Evolutionary conservation across 2,113 vertebrate species (phyloP), one percentile per base, ranked within the genome.

Genomic region (Otolemur garnettii): DNA sequence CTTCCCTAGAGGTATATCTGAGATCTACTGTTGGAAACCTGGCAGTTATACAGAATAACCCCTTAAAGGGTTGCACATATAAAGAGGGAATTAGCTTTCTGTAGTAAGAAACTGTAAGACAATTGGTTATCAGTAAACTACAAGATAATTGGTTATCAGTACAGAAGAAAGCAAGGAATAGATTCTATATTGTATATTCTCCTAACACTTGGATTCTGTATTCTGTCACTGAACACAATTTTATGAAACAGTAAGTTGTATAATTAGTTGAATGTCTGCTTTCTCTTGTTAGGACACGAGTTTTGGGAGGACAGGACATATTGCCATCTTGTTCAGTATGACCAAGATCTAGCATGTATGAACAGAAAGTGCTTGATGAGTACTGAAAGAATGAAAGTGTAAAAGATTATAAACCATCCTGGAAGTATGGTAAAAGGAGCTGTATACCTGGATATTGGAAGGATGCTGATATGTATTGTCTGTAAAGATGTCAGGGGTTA

Each of bases 1-100:
- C 38, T 89, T 96, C 79, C 42, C 59, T 60, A 24, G 95, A 93
- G 90, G 87, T 84, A 42, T 38, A 96, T 87, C 87, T 96, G 97
- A 97, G 85, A 97, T 71, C 80, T 68, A 14, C 79, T 50, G 35
- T 96, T 97, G 93, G 93, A 96, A 97, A 96, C 85, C 94, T 98
- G 86, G 86, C 68, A 57, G 81, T 82, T 81, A 50, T 18, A 74
- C 89, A 92, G 92, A 94, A 28, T 93, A 88, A 74, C 71, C 88
- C n/a, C 79, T 24, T n/a, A 92, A 82, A 84, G 64, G 28, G 57
- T 21, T 77, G 45, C 28, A 42, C 64, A 26, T 0, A 2, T 1
- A 26, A 53, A 72, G 66, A 71, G 64, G 71, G 82, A 68, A 85
- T 96, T 94, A 89, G 95, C 64, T 94, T 96, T 96, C 69, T 62